Evolutionary conservation across 2,888 invertebrate species (phyloP).

Genomic region (Rhagonycha fulva): DNA sequence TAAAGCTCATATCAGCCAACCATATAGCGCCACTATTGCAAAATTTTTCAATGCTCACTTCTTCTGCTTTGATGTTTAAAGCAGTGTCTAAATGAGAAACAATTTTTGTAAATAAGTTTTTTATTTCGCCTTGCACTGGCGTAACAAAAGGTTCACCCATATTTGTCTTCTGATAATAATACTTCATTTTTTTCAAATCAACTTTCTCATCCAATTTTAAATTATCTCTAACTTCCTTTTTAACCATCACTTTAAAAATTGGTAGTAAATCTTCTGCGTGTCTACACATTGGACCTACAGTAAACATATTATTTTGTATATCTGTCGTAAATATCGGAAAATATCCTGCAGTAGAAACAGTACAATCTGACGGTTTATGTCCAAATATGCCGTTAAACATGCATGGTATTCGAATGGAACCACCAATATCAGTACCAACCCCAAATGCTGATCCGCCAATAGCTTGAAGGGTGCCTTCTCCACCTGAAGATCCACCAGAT

Average conservation of each 20-base stretch:
- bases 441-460: constrained; percentile 87
- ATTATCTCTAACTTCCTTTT: constrained; percentile 14
- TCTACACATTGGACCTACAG: constrained; percentile 87
- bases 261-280: constrained; percentile 84
- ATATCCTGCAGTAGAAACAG: constrained; percentile 82
- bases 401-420: constrained; percentile 93
- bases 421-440: constrained; percentile 93
- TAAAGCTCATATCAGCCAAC: constrained; percentile 74
- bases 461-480: constrained; percentile 76
- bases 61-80: constrained; percentile 64
- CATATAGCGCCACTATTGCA: constrained; percentile 70
- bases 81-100: constrained; percentile 62
- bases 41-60: constrained; percentile 63
- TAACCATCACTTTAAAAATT: constrained; percentile 50
- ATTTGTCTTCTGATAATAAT: constrained; percentile 83
- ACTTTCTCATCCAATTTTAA: constrained; percentile 66
- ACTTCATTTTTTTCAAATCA: constrained; percentile 67
- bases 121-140: constrained; percentile 75
- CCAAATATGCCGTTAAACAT: constrained; percentile 95
- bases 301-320: constrained; percentile 62
- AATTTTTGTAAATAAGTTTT: constrained; percentile 64
- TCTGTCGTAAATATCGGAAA: constrained; percentile 67
- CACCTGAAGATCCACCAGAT: constrained; percentile 93
- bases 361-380: constrained; percentile 79
- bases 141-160: constrained; percentile 72